A percentile compares a stretch with the other conserved stretches of the same genome.
Conservation (phyloP, 2,797 vertebrate genomes). For the Tadarida brasiliensis region DNA sequence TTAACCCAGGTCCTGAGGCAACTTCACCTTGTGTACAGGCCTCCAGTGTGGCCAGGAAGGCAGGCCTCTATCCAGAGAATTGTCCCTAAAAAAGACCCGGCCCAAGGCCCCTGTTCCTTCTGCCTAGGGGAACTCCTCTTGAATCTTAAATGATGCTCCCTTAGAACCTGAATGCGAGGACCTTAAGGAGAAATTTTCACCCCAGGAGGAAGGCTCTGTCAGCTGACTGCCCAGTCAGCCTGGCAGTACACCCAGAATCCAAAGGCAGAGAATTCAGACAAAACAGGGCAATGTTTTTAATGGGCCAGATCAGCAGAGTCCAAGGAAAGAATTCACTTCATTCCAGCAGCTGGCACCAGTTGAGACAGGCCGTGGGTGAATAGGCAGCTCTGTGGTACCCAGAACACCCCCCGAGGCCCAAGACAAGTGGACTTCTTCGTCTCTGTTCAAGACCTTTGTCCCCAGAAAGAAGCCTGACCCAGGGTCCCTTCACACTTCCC, state of each 20-base stretch:
- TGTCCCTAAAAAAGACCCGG: background rate
- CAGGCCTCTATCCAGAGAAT: background rate
- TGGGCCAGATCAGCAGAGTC: slow-evolving; percentile 49
- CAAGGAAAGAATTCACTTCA: slow-evolving; percentile 26
- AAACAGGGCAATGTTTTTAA: slow-evolving; percentile 19
- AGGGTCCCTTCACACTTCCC: background rate
- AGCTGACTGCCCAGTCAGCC: slow-evolving; percentile 37
- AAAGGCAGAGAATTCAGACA: background rate
- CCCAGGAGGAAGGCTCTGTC: background rate
- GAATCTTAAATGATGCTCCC: slow-evolving; percentile 69
- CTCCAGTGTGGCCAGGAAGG: background rate
- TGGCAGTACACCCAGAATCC: slow-evolving; percentile 79
- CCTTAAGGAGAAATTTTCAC: slow-evolving; percentile 14
- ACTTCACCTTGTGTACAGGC: background rate
- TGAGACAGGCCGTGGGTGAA: slow-evolving; percentile 5
- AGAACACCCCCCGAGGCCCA: background rate
- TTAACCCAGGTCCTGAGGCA: slow-evolving; percentile 5
- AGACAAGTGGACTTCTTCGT: background rate
- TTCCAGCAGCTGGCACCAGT: slow-evolving; percentile 33
- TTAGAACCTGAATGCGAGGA: slow-evolving; percentile 44
- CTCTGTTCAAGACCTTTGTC: slow-evolving; percentile 15
- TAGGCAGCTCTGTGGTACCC: background rate
- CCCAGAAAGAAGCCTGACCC: background rate
- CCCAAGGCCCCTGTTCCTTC: background rate
- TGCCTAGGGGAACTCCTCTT: slow-evolving; percentile 19